These are phyloP conservation scores for Monarcha castaneiventris DNA, from an alignment of 2,113 vertebrate species.

Conservation along the genomic window DNA sequence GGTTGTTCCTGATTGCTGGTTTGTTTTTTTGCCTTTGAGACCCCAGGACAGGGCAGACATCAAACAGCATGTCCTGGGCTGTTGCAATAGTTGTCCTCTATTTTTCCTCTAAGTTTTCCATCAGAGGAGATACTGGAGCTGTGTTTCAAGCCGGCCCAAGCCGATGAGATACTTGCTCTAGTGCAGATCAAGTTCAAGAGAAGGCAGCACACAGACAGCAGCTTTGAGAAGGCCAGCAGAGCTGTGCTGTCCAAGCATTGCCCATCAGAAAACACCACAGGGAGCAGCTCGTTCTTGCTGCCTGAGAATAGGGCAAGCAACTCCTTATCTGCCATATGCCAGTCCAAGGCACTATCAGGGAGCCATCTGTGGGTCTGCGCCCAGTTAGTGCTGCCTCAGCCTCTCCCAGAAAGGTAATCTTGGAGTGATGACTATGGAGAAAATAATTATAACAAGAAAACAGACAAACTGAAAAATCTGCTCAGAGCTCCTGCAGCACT, in stretches of 20 bases:
- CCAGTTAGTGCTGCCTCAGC: slow-evolving; percentile 49
- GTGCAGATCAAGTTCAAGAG: background rate
- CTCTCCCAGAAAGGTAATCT: slow-evolving; percentile 11
- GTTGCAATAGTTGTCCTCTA: background rate
- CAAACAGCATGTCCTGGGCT: fast-evolving
- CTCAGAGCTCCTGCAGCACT: slow-evolving; percentile 21
- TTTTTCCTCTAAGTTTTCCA: background rate
- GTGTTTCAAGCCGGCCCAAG: background rate
- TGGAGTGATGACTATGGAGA: slow-evolving; percentile 33
- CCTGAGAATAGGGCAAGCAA: background rate
- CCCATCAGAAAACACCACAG: background rate
- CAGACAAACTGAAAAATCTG: background rate
- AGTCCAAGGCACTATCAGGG: background rate
- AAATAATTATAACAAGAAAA: background rate
- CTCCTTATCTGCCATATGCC: slow-evolving; percentile 42
- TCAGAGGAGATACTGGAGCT: background rate
- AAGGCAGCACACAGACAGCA: background rate
- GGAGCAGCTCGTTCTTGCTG: background rate
- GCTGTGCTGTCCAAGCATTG: background rate
- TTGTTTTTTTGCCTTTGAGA: background rate
- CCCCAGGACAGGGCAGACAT: background rate
- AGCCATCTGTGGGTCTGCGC: slow-evolving; percentile 11
- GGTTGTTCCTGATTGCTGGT: background rate
- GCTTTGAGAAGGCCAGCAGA: background rate
- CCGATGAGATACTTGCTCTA: fast-evolving